These are phyloP conservation scores for Sthenelais limicola DNA, from an alignment of 2,888 invertebrate species.

Conservation along the genomic window DNA sequence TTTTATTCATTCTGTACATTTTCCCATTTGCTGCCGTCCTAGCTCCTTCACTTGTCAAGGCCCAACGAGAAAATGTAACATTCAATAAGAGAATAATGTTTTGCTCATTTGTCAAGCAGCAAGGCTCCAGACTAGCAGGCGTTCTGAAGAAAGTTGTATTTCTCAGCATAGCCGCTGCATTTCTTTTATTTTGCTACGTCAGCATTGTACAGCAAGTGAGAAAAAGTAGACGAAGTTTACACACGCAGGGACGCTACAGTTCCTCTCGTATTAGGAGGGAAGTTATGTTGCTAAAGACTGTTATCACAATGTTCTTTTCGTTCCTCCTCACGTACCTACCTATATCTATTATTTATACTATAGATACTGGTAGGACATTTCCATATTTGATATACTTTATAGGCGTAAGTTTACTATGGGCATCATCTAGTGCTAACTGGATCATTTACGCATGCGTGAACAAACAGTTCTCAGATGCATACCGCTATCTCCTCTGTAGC, in stretches of 20 bases:
- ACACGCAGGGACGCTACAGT: conserved; percentile 27
- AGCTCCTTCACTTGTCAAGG: conserved; percentile 27
- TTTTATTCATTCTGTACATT: conserved; percentile 44
- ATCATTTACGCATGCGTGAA: conserved; percentile 51
- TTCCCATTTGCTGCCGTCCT: conserved; percentile 45
- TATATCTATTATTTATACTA: conserved; percentile 45
- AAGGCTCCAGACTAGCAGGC: conserved; percentile 43
- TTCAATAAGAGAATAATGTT: conserved; percentile 51
- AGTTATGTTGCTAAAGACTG: conserved; percentile 49
- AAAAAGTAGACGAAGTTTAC: conserved; percentile 35
- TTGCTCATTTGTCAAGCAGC: conserved; percentile 46
- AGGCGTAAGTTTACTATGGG: conserved; percentile 46
- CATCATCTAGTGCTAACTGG: conserved; percentile 48
- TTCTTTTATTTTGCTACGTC: conserved; percentile 50
- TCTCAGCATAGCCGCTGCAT: conserved; percentile 39
- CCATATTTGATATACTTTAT: conserved; percentile 44
- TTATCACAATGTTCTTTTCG: conserved; percentile 46
- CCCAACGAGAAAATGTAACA: conserved; percentile 27
- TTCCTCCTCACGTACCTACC: conserved; percentile 49
- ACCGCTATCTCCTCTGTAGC: conserved; percentile 44
- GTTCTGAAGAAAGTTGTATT: conserved; percentile 47
- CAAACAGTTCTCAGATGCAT: conserved; percentile 45
- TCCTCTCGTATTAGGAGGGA: conserved; percentile 43
- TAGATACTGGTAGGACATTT: conserved; percentile 40
- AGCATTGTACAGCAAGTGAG: conserved; percentile 46